A percentile compares a stretch with the other conserved stretches of the same genome.
Evolutionary conservation across 1,140 invertebrate species (phyloP).

Genomic region (Drosophila takahashii): DNA sequence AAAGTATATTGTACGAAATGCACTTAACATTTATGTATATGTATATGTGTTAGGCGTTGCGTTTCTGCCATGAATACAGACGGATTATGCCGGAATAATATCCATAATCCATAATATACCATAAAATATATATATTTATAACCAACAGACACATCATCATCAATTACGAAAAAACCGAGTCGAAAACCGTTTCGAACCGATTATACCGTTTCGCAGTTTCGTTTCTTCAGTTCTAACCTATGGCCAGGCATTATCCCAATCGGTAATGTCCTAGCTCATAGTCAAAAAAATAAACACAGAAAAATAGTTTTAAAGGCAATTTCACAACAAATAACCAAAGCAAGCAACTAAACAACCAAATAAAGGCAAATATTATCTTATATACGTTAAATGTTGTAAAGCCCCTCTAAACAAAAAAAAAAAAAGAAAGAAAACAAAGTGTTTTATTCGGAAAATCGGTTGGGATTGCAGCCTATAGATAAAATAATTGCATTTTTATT

Average conservation of each 20-base stretch:
- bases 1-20: constrained; percentile 32
- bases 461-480: background rate
- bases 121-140: constrained; percentile 17
- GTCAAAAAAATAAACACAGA: constrained; percentile 13
- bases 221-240: constrained; percentile 18
- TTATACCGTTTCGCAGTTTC: constrained; percentile 43
- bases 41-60: constrained; percentile 81
- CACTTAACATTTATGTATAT: constrained; percentile 81
- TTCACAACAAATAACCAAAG: constrained; percentile 51
- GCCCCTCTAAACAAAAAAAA: constrained; percentile 66
- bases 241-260: constrained; percentile 4
- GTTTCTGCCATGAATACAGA: constrained; percentile 77
- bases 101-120: constrained; percentile 8
- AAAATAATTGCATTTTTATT: background rate
- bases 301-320: constrained; percentile 46
- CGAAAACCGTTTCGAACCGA: constrained; percentile 40
- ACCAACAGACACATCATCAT: constrained; percentile 72
- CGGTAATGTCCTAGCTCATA: constrained; percentile 5
- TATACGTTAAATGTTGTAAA: constrained; percentile 82
- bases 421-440: background rate
- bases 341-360: constrained; percentile 44
- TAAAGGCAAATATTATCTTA: constrained; percentile 48
- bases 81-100: constrained; percentile 53
- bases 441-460: constrained; percentile 6
- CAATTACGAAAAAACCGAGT: constrained; percentile 62